A percentile compares a stretch with the other conserved stretches of the same genome.
These are phyloP conservation scores for Ondatra zibethicus DNA, from an alignment of 2,113 vertebrate species.

Conservation along the genomic window DNA sequence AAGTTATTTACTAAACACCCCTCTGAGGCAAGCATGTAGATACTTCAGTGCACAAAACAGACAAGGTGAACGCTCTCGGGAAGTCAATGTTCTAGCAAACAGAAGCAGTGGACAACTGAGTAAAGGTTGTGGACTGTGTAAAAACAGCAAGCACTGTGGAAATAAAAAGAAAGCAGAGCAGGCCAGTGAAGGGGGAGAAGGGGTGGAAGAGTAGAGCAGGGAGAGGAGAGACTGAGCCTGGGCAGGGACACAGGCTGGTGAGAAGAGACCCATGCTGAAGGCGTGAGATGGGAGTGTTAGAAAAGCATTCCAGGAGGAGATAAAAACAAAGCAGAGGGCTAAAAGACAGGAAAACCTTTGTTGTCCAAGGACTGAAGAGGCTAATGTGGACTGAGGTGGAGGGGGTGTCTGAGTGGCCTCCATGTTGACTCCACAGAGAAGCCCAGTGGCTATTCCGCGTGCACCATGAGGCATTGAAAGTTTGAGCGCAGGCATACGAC, in stretches of 20 bases:
- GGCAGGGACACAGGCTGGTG: neutral
- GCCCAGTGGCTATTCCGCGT: neutral
- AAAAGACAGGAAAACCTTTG: neutral
- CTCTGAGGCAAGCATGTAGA: neutral
- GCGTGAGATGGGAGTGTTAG: neutral
- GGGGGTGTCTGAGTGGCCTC: neutral
- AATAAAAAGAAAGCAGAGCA: neutral
- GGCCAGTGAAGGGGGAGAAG: neutral
- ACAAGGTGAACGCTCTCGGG: neutral
- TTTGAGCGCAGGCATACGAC: neutral
- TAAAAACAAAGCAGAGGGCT: neutral
- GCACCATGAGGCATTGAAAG: neutral
- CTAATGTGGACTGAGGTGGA: neutral
- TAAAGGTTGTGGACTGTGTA: neutral
- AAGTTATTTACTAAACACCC: neutral
- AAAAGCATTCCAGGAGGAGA: neutral
- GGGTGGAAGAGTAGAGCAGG: too few relatives aligned
- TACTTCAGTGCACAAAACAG: neutral
- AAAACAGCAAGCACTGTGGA: neutral
- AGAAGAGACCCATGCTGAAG: neutral
- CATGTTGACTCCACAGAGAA: neutral
- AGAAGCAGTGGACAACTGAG: neutral
- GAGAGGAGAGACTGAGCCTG: neutral
- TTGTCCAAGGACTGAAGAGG: constrained; percentile 26
- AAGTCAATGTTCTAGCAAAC: neutral